These are phyloP conservation scores for Orthonyx spaldingii DNA, from an alignment of 2,113 vertebrate genomes.

Conservation along the genomic window DNA sequence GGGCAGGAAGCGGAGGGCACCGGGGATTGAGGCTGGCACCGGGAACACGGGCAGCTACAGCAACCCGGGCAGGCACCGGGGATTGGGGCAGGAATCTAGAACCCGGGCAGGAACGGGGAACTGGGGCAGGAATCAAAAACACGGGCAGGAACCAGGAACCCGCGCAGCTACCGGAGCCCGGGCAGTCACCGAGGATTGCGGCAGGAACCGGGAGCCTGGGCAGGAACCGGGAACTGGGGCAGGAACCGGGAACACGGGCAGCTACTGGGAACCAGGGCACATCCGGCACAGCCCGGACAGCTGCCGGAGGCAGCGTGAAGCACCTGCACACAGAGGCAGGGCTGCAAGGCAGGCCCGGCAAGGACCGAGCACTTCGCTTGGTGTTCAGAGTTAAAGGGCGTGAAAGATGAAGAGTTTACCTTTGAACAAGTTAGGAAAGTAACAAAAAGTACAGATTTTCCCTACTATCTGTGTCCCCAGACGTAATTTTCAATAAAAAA, in stretches of 20 bases:
- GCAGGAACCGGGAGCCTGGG: not conserved
- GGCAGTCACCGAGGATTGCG: no score
- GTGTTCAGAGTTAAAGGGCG: not conserved
- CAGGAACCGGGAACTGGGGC: not conserved
- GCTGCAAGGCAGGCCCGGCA: accelerated
- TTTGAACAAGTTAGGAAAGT: not conserved
- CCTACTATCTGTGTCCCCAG: not conserved
- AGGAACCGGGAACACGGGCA: no score
- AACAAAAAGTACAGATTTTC: not conserved
- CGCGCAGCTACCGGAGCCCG: accelerated
- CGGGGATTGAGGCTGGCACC: no score
- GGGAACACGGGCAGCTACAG: no score
- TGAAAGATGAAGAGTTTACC: not conserved
- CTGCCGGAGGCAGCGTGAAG: not conserved
- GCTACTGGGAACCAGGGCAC: no score
- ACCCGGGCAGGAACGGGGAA: no score
- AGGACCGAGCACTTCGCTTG: accelerated
- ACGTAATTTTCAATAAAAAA: not conserved
- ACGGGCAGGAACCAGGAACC: accelerated
- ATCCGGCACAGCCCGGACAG: no score
- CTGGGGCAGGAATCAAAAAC: no score
- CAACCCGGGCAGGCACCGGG: no score
- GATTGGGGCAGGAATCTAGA: no score
- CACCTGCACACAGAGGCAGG: no score
- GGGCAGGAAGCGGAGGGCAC: no score